phyloP scores from a whole-genome alignment of 1,140 invertebrate genomes.

The Neodiprion lecontei region DNA sequence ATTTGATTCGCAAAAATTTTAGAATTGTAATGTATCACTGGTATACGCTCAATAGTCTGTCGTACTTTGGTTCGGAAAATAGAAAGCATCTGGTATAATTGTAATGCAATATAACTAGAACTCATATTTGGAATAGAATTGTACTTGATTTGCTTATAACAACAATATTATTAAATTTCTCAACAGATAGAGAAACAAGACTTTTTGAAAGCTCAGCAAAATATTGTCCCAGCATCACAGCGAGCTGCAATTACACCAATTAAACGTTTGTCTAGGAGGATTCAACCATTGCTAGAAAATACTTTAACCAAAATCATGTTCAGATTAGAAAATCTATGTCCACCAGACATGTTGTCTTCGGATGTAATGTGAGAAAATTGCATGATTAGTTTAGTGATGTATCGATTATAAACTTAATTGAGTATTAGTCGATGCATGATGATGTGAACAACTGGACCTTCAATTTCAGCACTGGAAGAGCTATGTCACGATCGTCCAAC shows the following conservation, averaged over 20 bases:
- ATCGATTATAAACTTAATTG: slow-evolving; percentile 9
- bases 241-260: slow-evolving; percentile 64
- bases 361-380: slow-evolving; percentile 42
- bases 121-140: slow-evolving; percentile 16
- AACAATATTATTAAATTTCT: slow-evolving; percentile 18
- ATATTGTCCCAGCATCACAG: slow-evolving; percentile 75
- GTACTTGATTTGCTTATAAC: slow-evolving; percentile 13
- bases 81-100: slow-evolving; percentile 5
- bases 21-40: neutral
- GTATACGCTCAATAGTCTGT: neutral
- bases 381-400: slow-evolving; percentile 12
- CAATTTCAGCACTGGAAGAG: slow-evolving; percentile 36
- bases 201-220: slow-evolving; percentile 71
- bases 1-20: neutral
- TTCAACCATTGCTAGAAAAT: slow-evolving; percentile 66
- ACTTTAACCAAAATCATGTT: slow-evolving; percentile 57
- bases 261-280: slow-evolving; percentile 60
- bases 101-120: neutral
- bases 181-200: slow-evolving; percentile 68
- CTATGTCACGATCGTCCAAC: slow-evolving; percentile 41
- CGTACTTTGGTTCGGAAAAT: slow-evolving; percentile 5
- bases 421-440: neutral
- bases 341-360: slow-evolving; percentile 49
- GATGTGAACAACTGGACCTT: neutral
- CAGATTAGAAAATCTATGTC: slow-evolving; percentile 44